A percentile compares a stretch with the other conserved stretches of the same genome.
phyloP scores from a whole-genome alignment of 2,888 invertebrate genomes.

The Lithosia quadra region DNA sequence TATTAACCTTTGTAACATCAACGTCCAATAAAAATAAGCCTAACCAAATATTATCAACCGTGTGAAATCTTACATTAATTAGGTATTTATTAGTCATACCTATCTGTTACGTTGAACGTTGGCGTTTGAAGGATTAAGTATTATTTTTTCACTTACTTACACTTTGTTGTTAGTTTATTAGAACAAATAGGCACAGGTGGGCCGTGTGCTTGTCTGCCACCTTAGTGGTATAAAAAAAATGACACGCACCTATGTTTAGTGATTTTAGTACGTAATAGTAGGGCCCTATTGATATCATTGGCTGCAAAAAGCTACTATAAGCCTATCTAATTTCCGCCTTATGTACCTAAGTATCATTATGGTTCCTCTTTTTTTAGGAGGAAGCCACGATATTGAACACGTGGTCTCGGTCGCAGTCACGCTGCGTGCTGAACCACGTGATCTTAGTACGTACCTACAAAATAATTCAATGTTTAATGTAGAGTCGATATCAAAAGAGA shows the following conservation, averaged over 20 bases:
- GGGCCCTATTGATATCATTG: background rate
- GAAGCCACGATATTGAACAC: background rate
- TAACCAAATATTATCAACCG: background rate
- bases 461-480: background rate
- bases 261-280: background rate
- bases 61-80: background rate
- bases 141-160: constrained; percentile 4
- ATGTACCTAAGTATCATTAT: background rate
- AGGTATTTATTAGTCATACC: background rate
- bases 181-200: too few species aligned
- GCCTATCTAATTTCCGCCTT: background rate
- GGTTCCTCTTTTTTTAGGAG: background rate
- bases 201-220: too few species aligned
- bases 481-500: background rate
- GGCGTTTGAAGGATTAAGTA: background rate
- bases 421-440: background rate
- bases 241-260: background rate
- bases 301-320: background rate
- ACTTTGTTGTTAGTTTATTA: background rate
- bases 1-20: background rate
- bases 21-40: background rate
- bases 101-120: background rate
- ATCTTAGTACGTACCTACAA: background rate
- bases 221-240: background rate
- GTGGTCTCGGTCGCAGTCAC: background rate